Conservation (phyloP, 2,888 invertebrate genomes). For the Drosophila lutescens region DNA sequence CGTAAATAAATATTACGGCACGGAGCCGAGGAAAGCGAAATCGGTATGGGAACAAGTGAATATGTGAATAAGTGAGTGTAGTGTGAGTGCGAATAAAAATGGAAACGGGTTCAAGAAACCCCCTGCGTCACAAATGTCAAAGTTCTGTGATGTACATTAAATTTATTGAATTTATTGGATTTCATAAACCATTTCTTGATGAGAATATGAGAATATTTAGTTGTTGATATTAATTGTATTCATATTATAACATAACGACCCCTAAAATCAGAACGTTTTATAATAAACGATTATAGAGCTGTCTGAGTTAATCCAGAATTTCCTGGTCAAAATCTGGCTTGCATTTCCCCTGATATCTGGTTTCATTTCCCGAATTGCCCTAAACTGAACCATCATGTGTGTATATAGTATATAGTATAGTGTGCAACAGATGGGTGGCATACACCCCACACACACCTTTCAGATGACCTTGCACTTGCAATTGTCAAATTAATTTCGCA, state of each 20-base stretch:
- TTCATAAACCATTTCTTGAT: neutral
- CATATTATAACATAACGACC: too few relatives aligned
- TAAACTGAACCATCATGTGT: neutral
- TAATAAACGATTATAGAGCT: neutral
- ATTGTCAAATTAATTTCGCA: slow-evolving; percentile 31
- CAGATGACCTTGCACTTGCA: slow-evolving; percentile 37
- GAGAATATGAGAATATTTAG: too few relatives aligned
- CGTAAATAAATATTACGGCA: slow-evolving; percentile 60
- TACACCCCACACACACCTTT: slow-evolving; percentile 4
- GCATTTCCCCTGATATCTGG: neutral
- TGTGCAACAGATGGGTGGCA: neutral
- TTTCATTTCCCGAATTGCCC: slow-evolving; percentile 1
- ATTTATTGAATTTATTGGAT: slow-evolving; percentile 27
- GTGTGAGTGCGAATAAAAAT: neutral
- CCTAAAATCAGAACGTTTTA: too few relatives aligned
- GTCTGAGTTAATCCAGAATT: neutral
- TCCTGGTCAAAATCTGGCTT: slow-evolving; percentile 5
- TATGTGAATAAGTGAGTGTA: too few relatives aligned
- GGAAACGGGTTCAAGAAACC: slow-evolving; percentile 23
- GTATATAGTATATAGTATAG: neutral
- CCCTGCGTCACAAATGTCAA: slow-evolving; percentile 12
- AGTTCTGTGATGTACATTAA: slow-evolving; percentile 1
- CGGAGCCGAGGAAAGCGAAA: slow-evolving; percentile 44
- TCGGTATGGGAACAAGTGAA: slow-evolving; percentile 9
- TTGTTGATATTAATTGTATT: too few relatives aligned